A percentile compares a stretch with the other conserved stretches of the same genome.
phyloP scores from a whole-genome alignment of 2,888 invertebrate genomes.

The Leptopilina syphax region DNA sequence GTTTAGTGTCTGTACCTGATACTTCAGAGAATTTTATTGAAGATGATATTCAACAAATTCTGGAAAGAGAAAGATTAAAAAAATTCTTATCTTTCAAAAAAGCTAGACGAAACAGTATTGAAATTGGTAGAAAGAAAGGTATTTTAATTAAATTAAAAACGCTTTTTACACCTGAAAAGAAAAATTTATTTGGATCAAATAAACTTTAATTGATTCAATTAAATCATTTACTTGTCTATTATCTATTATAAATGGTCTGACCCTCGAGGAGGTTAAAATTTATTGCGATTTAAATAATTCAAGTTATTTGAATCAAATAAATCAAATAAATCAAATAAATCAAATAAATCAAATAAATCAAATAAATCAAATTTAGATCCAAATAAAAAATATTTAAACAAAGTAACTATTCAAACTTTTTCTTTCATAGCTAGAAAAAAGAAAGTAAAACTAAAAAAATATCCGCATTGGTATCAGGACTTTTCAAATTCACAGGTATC shows the following conservation, averaged over 20 bases:
- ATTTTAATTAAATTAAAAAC: not conserved
- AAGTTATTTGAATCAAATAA: no score
- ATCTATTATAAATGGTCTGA: no score
- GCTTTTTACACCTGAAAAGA: no score
- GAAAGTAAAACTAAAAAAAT: slow-evolving; percentile 9
- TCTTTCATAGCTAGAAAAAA: slow-evolving; percentile 15
- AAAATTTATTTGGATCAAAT: no score
- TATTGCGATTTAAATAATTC: no score
- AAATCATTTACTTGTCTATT: not conserved
- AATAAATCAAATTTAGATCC: no score
- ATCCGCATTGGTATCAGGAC: slow-evolving; percentile 67
- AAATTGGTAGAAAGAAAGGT: slow-evolving; percentile 55
- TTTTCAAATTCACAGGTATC: slow-evolving; percentile 65
- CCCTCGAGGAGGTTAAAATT: no score
- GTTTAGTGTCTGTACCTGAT: slow-evolving; percentile 37
- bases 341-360: no score
- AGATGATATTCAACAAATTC: slow-evolving; percentile 56
- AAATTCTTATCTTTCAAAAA: slow-evolving; percentile 45
- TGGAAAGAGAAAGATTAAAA: slow-evolving; percentile 49
- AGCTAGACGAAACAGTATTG: slow-evolving; percentile 43
- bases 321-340: no score
- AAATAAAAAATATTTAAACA: no score
- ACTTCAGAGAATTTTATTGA: slow-evolving; percentile 53
- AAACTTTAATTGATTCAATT: no score
- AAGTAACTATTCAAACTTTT: not conserved